A percentile compares a stretch with the other conserved stretches of the same genome.
These are phyloP conservation scores for Ptychoptera albimana DNA, from an alignment of 2,888 invertebrate genomes.

Conservation along the genomic window DNA sequence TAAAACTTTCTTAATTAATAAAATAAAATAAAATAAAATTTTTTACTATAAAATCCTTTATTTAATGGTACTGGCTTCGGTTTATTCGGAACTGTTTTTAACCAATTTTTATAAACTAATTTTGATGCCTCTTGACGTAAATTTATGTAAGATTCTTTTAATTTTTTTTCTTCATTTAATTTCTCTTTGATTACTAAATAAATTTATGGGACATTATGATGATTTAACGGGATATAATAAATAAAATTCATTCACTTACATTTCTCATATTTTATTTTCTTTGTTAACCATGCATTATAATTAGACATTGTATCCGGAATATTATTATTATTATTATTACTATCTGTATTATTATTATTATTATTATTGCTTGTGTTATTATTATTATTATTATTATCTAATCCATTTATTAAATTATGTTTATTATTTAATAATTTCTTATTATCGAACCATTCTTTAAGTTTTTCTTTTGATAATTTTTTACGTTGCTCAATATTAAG, in stretches of 20 bases:
- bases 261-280: background rate
- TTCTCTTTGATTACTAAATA: slow-evolving; percentile 12
- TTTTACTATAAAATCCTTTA: slow-evolving; percentile 17
- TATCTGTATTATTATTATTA: background rate
- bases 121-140: slow-evolving; percentile 13
- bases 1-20: background rate
- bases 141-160: slow-evolving; percentile 9
- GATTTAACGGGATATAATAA: too few relatives aligned
- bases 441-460: slow-evolving; percentile 20
- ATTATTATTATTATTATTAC: background rate
- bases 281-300: background rate
- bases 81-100: slow-evolving; percentile 19
- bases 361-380: slow-evolving; percentile 7
- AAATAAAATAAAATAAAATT: background rate
- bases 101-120: slow-evolving; percentile 22
- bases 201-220: too few relatives aligned
- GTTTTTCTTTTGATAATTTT: slow-evolving; percentile 16
- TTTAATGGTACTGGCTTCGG: slow-evolving; percentile 29
- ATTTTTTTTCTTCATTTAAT: slow-evolving; percentile 12
- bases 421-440: slow-evolving; percentile 10
- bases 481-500: slow-evolving; percentile 14
- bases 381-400: slow-evolving; percentile 7
- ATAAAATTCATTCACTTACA: background rate
- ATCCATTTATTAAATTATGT: slow-evolving; percentile 2
- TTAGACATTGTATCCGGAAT: background rate